Conservation (phyloP, 2,113 vertebrate species). For the Anser brachyrhynchus region DNA sequence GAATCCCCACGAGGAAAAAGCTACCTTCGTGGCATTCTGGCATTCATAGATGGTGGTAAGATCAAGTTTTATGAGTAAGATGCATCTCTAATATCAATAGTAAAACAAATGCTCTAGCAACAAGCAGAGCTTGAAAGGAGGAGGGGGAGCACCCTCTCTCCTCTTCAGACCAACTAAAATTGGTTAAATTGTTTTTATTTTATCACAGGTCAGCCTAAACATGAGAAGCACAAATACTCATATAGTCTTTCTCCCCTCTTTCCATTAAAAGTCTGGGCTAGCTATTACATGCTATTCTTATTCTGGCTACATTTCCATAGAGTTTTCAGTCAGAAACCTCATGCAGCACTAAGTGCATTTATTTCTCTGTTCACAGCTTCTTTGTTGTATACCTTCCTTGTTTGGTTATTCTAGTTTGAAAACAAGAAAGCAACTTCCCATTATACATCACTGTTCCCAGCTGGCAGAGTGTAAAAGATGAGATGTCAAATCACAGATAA, state of each 20-base stretch:
- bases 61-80: background rate
- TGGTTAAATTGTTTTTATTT: background rate
- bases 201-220: background rate
- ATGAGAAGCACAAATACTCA: background rate
- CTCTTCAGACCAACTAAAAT: background rate
- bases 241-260: background rate
- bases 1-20: background rate
- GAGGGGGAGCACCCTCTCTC: background rate
- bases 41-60: background rate
- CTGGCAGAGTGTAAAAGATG: background rate
- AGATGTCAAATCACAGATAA: background rate
- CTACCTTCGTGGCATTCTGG: background rate
- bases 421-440: background rate
- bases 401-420: background rate
- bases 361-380: background rate
- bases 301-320: background rate
- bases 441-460: background rate
- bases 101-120: background rate
- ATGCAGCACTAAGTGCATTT: background rate
- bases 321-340: background rate
- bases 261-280: background rate
- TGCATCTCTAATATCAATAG: background rate
- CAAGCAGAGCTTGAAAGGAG: background rate
- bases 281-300: conserved; percentile 9
- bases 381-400: fast-evolving